Evolutionary conservation across 92 coral and sea anemone genomes (phyloP).

Genomic region (Palythoa heliodiscus): DNA sequence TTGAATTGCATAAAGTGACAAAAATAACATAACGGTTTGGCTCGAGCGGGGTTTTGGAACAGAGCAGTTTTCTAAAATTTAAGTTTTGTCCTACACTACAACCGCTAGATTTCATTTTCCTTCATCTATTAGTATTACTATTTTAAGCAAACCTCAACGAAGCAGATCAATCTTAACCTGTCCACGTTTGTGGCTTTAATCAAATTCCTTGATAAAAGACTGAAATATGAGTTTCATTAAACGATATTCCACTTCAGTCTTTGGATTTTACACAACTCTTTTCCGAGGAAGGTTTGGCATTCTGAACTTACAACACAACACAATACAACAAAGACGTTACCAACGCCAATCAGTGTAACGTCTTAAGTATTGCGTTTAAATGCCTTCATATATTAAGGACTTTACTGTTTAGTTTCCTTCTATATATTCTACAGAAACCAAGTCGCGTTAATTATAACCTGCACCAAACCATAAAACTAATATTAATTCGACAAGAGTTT

Average conservation of each 20-base stretch:
- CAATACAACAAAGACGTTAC: no score
- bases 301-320: no score
- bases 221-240: not conserved
- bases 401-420: no score
- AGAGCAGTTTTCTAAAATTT: no score
- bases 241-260: not conserved
- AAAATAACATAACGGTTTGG: no score
- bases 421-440: not conserved
- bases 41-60: no score
- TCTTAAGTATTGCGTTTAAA: no score
- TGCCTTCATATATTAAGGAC: no score
- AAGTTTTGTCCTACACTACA: not conserved
- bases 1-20: no score
- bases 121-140: not conserved
- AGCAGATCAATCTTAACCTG: not conserved
- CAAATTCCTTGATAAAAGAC: not conserved
- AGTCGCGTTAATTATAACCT: not conserved
- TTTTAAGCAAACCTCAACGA: not conserved
- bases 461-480: not conserved
- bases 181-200: not conserved
- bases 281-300: not conserved
- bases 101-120: not conserved
- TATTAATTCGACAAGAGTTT: not conserved
- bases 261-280: not conserved
- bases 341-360: no score